Evolutionary conservation across 2,888 invertebrate species (phyloP).

Genomic region (Pyralis farinalis): DNA sequence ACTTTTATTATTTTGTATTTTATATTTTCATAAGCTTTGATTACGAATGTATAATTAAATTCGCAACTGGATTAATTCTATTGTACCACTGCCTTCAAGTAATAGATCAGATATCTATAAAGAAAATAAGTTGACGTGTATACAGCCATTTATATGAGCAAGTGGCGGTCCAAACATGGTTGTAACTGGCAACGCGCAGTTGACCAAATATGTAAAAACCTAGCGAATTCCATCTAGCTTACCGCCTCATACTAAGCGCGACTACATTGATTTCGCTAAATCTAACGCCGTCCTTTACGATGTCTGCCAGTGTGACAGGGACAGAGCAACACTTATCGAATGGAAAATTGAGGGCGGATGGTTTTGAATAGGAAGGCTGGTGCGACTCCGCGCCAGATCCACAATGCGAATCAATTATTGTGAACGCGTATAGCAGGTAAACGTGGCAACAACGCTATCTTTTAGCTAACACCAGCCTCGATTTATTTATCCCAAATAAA

Average conservation of each 20-base stretch:
- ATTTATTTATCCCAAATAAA: slow-evolving; percentile 4
- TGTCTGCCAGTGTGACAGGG: slow-evolving; percentile 26
- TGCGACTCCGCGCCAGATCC: slow-evolving; percentile 31
- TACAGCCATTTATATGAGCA: no score
- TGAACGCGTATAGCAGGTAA: slow-evolving; percentile 37
- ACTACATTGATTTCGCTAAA: slow-evolving; percentile 7
- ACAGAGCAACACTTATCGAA: slow-evolving; percentile 30
- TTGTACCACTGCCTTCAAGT: no score
- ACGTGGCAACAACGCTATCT: slow-evolving; percentile 40
- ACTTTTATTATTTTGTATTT: no score
- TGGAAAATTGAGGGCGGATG: slow-evolving; percentile 27
- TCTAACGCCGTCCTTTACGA: slow-evolving; percentile 9
- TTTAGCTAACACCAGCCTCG: slow-evolving; percentile 1
- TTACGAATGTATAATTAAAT: no score
- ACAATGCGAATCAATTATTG: slow-evolving; percentile 39
- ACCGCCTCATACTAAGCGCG: background rate
- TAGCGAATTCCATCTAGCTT: background rate
- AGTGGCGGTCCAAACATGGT: no score
- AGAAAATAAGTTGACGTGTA: no score
- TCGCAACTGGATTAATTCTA: no score
- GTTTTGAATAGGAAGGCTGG: slow-evolving; percentile 18
- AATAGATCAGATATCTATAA: no score
- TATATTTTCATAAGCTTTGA: no score
- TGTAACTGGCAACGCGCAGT: no score
- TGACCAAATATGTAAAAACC: background rate